phyloP scores from a whole-genome alignment of 2,888 invertebrate species.

The Synergus laeviventris region DNA sequence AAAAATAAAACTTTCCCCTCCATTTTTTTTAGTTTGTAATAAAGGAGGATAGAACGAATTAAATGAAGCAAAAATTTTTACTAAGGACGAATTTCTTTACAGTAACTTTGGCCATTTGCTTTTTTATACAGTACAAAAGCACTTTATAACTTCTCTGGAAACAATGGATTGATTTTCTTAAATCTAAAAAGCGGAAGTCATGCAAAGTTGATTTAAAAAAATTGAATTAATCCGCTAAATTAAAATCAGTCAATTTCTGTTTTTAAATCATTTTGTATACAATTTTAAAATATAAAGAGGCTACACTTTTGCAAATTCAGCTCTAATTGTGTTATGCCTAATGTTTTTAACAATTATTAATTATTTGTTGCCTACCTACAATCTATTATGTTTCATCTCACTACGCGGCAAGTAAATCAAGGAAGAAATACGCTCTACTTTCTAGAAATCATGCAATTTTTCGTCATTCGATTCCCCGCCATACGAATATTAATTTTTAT shows the following conservation, averaged over 20 bases:
- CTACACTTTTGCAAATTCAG: background rate
- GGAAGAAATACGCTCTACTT: background rate
- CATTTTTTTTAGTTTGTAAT: background rate
- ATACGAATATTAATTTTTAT: background rate
- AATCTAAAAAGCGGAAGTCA: constrained; percentile 2
- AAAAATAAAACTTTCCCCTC: background rate
- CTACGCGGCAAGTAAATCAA: background rate
- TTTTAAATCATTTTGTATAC: background rate
- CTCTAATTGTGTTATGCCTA: background rate
- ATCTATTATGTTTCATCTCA: background rate
- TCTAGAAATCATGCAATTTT: background rate
- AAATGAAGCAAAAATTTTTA: background rate
- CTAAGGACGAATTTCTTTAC: background rate
- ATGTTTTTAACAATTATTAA: background rate
- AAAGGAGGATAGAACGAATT: background rate
- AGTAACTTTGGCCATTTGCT: no score
- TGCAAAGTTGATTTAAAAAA: background rate
- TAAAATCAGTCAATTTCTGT: background rate
- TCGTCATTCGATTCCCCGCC: background rate
- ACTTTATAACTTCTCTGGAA: background rate
- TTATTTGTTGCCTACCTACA: background rate
- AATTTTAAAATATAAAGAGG: background rate
- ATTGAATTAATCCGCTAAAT: background rate
- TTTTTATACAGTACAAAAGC: background rate
- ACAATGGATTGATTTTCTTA: background rate